Percentiles rank a stretch among this genome's conserved stretches.
Conservation (phyloP, 1,140 invertebrate genomes). For the Diorhabda carinulata region DNA sequence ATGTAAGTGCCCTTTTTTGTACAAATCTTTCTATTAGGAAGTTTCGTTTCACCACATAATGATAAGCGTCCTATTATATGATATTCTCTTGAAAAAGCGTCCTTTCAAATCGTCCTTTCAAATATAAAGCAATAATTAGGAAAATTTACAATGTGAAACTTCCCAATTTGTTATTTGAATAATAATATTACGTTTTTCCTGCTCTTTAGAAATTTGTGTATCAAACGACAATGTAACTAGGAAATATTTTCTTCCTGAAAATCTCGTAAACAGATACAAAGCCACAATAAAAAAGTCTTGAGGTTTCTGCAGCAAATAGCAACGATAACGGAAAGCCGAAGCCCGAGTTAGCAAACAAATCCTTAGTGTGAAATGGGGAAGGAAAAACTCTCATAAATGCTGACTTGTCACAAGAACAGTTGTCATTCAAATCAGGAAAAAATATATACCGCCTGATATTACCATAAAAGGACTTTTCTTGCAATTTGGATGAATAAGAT, state of each 20-base stretch:
- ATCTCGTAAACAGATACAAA: not conserved
- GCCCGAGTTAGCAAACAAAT: not conserved
- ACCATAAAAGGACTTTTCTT: not conserved
- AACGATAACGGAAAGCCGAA: not conserved
- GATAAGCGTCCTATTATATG: no score
- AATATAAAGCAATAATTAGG: no score
- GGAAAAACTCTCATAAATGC: constrained; percentile 2
- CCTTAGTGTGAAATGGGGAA: not conserved
- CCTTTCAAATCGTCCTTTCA: no score
- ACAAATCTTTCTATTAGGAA: no score
- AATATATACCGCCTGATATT: constrained; percentile 1
- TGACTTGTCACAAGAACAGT: constrained; percentile 2
- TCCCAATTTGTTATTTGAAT: no score
- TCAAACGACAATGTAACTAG: not conserved
- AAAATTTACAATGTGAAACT: no score
- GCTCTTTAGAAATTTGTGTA: not conserved
- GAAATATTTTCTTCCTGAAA: not conserved
- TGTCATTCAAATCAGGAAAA: constrained; percentile 1
- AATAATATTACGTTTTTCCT: no score
- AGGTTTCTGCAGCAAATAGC: not conserved
- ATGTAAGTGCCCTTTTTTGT: no score
- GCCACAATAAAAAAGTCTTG: not conserved
- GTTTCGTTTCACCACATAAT: no score
- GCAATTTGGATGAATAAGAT: not conserved
- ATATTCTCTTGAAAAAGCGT: no score